Base-by-base conservation (phyloP, 2,113 vertebrate genomes). In the Penelope pileata region DNA sequence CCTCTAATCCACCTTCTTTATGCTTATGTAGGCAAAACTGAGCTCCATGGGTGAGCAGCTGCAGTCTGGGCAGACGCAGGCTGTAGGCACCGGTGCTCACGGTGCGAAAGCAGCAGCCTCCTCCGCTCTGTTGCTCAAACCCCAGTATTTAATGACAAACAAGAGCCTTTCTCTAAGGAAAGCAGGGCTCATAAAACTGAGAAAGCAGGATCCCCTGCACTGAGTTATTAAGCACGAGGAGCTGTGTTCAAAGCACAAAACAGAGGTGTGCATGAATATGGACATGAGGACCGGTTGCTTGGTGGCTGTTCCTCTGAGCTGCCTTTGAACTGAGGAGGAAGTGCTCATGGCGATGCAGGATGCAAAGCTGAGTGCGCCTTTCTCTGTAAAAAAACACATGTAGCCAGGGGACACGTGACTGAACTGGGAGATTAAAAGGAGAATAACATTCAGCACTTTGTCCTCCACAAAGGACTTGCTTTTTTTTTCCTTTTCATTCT, bases 281-380 rank as follows among this genome's bases (percentile, higher is more conserved):
- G 88, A 94, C 77, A 70, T 74, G 45, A 69, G 53, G 90, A 69
- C 51, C 68, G 73, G 86, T 69, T 90, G 79, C 63, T 32, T 63
- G 62, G 42, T 64, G 80, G 29, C 8, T 0, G 45, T 69, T 81
- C 91, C 76, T 64, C 90, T 45, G 67, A 58, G 6, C 36, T 0
- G 59, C 94, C 93, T 97, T 96, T 96, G 96, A 97, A 96, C 95
- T 91, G 88, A 93, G 70, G 93, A 92, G 96, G 96, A 96, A 96
- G 43, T 94, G 94, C 94, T 96, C 3, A 5, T 91, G 93, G 93
- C 94, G 56, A 95, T 93, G 86, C 88, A 88, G 95, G 93, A 96
- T 94, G 66, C 93, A 93, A 96, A 91, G 88, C 76, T 78, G 90
- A 81, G 91, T 86, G 34, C 34, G 36, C 76, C 88, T 77, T 77